Evolutionary conservation across 2,113 vertebrate genomes (phyloP), one percentile per base, ranked within the genome.

Genomic region (Chamaetylas fuelleborni): DNA sequence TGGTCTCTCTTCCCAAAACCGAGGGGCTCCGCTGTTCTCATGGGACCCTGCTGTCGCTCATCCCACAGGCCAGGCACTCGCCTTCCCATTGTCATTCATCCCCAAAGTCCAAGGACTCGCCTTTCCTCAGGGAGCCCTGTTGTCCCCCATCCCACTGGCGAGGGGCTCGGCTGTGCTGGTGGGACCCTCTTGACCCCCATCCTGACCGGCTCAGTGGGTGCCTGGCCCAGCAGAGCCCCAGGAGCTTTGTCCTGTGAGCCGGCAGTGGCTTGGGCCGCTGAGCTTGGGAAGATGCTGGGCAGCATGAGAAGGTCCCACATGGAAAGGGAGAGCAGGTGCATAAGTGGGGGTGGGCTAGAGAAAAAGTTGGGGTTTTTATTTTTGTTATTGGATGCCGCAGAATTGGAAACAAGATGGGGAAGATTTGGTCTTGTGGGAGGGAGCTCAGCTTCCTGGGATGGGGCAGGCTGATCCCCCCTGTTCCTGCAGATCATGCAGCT

Each of bases 181-280:
- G 23, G n/a, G 33, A 51, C 11, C 14, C 11, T 19, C 7, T 7
- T 31, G 17, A 18, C 2, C 8, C 64, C 28, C n/a, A 12, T 48
- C n/a, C 15, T 65, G 14, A 5, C 14, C 1, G 0, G 11, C 33
- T 53, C 50, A 33, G n/a, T 10, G 5, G 17, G 6, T 8, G n/a
- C 33, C 19, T 4, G 9, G 47, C n/a, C 42, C 31, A 47, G 42
- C 42, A 38, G 77, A 29, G 24, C 8, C 45, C 77, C 25, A 0
- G 17, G 47, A 72, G 9, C 33, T 60, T 33, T 40, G 14, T 47
- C 19, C 64, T 23, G 61, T 69, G 20, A 19, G 15, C 43, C 0
- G 0, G 19, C 60, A 16, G 4, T 16, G 56, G 11, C 1, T 28
- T 33, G 42, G 51, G 8, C 42, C n/a, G 1, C 3, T 5, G 8